Conservation (phyloP, 2,888 invertebrate species). For the Lithophane semibrunnea region DNA sequence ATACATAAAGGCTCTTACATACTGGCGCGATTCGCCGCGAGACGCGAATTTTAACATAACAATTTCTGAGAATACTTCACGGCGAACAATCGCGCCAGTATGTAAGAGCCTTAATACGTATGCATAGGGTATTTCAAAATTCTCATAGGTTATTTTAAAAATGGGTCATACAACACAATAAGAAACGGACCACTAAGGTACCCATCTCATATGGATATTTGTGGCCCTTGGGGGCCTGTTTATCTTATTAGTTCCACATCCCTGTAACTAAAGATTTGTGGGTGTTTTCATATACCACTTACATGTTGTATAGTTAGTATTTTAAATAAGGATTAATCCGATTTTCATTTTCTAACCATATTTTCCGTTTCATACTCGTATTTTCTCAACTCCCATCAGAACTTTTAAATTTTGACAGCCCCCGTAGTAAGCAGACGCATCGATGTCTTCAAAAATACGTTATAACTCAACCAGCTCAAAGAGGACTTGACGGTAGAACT, state of each 20-base stretch:
- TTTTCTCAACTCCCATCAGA: not conserved
- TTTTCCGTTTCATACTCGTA: not conserved
- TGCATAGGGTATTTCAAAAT: not conserved
- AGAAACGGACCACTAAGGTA: not conserved
- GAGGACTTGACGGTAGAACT: slow-evolving; percentile 34
- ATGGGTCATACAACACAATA: not conserved
- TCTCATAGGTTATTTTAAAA: slow-evolving; percentile 6
- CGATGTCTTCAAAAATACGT: slow-evolving; percentile 52
- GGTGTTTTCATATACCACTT: not conserved
- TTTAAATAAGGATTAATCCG: not conserved
- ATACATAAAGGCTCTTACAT: not conserved
- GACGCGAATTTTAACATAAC: too few species aligned
- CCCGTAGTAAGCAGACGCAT: slow-evolving; percentile 27
- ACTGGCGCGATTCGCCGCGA: too few species aligned
- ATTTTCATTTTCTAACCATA: not conserved
- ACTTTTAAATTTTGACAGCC: slow-evolving; percentile 11
- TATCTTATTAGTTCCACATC: slow-evolving; percentile 25
- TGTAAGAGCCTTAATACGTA: not conserved
- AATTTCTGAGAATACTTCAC: too few species aligned
- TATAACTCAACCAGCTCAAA: slow-evolving; percentile 37
- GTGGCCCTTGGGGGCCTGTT: not conserved
- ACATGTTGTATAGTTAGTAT: not conserved
- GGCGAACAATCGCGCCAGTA: too few species aligned
- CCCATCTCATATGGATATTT: slow-evolving; percentile 12
- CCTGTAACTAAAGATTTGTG: not conserved